Conservation (phyloP, 2,797 vertebrate species). For the Tinamus major region DNA sequence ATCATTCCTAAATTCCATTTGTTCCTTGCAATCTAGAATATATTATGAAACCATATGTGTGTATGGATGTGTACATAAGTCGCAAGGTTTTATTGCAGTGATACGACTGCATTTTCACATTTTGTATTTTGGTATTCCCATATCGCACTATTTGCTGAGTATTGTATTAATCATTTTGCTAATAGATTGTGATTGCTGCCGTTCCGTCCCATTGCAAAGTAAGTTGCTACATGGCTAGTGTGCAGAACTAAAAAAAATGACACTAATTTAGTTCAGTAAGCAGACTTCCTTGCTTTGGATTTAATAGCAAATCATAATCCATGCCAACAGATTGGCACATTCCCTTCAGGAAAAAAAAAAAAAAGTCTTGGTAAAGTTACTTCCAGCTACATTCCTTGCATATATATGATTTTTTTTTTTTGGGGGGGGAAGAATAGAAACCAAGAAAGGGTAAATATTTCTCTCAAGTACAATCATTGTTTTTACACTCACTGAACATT, state of each 20-base stretch:
- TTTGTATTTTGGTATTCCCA: not conserved
- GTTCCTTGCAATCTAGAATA: slow-evolving; percentile 61
- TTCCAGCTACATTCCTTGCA: slow-evolving; percentile 22
- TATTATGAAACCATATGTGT: slow-evolving; percentile 79
- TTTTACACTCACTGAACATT: slow-evolving; percentile 20
- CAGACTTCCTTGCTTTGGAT: not conserved
- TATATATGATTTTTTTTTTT: not conserved
- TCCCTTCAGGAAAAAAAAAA: not conserved
- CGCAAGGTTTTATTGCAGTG: not conserved
- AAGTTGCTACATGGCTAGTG: not conserved
- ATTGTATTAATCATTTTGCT: not conserved
- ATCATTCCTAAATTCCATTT: slow-evolving; percentile 80
- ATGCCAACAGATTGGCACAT: slow-evolving; percentile 33
- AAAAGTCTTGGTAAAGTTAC: slow-evolving; percentile 15
- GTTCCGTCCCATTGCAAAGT: not conserved
- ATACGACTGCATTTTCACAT: not conserved
- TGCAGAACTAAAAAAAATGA: slow-evolving; percentile 36
- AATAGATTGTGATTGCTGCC: not conserved
- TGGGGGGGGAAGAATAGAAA: not conserved
- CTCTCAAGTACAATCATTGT: not conserved
- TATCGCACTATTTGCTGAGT: not conserved
- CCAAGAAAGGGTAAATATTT: slow-evolving; percentile 5
- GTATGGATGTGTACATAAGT: not conserved
- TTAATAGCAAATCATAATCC: slow-evolving; percentile 31
- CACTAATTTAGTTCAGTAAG: slow-evolving; percentile 28